phyloP scores from a whole-genome alignment of 2,113 vertebrate genomes.

The Lathamus discolor region DNA sequence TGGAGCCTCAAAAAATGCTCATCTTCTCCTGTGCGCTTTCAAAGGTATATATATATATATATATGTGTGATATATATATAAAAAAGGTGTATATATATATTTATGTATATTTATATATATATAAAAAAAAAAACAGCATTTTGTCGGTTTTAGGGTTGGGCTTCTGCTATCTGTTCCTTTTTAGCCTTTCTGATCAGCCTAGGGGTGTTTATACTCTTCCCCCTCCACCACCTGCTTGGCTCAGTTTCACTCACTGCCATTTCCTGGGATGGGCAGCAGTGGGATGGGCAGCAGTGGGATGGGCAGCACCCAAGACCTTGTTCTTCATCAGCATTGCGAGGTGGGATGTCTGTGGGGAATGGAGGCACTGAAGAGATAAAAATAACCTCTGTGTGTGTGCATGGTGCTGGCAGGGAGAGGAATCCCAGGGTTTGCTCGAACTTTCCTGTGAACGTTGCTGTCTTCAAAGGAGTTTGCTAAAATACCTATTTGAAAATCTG shows the following conservation, averaged over 20 bases:
- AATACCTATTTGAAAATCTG: conserved; percentile 8
- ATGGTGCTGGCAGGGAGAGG: neutral
- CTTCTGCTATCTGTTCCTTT: neutral
- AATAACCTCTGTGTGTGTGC: neutral
- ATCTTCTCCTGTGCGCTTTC: neutral
- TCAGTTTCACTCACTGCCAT: neutral
- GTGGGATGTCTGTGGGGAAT: neutral
- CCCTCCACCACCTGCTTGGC: neutral
- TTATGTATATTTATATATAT: too few relatives aligned
- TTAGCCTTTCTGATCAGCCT: neutral
- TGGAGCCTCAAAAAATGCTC: neutral
- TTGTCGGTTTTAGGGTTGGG: neutral
- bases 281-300: neutral
- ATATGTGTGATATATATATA: too few relatives aligned
- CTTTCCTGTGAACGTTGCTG: neutral
- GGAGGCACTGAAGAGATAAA: neutral
- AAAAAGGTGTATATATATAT: neutral
- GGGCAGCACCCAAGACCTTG: neutral
- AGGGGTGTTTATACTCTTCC: neutral
- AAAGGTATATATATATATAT: neutral
- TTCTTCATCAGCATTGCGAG: neutral
- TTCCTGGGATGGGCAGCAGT: neutral
- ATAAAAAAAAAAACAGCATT: neutral
- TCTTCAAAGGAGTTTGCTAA: neutral
- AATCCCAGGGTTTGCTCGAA: neutral